Evolutionary conservation across 2,113 vertebrate species (phyloP), one percentile per base, ranked within the genome.

Genomic region (Illadopsis cleaveri): DNA sequence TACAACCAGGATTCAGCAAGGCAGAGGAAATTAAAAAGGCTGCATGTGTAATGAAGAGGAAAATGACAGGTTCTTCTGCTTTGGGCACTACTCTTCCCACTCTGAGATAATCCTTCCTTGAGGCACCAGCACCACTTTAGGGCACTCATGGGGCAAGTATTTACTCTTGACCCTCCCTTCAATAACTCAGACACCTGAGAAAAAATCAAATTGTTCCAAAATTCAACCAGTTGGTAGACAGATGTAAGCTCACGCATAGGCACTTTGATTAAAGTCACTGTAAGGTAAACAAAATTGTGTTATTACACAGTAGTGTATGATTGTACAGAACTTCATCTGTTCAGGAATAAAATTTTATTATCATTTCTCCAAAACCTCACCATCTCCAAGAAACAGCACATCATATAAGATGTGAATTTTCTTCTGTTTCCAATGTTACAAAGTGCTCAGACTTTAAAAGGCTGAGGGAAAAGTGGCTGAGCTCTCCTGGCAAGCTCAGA

Each of bases 61-160:
- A 94, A 95, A 94, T 0, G 12, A 73, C 92, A 96, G 70, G 90
- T 95, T 95, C 65, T 96, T 89, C 84, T 87, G 84, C 92, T 91
- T 51, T 93, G 84, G 73, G 73, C 40, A 51, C 57, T 84, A 25
- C 53, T 82, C 70, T 95, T 75, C 53, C 73, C 38, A 40, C 37
- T 64, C 38, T 1, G 5, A 91, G 40, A 91, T 85, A 96, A 94
- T 79, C 85, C 53, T 85, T 75, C 78, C 81, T 85, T n/a, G 44
- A 76, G 66, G 66, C 61, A 85, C 13, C 4, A 5, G 53, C 87
- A 96, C 61, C 70, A 82, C 78, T 89, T 93, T 22, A 93, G 53
- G 96, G 94, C 57, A 69, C 44, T 93, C 85, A 91, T 3, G 25
- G 40, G 65, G 7, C 35, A 91, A 94, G 37, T 72, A 93, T 94